Evolutionary conservation across 2,797 vertebrate species (phyloP), one percentile per base, ranked within the genome.

Genomic region (Lutjanus campechanus): DNA sequence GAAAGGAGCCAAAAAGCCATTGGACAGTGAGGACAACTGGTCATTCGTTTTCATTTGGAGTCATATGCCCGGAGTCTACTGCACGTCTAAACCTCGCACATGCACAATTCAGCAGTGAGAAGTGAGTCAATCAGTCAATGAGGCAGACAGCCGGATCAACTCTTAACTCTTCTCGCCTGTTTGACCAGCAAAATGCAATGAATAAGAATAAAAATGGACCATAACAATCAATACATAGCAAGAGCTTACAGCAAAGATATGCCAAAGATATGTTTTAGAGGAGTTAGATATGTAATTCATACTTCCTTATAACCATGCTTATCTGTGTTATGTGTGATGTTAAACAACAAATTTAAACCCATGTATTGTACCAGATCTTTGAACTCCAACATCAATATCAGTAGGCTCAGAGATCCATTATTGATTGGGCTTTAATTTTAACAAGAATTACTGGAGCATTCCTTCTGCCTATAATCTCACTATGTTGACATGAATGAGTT

Each of bases 41-140:
- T 71, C 50, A 56, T 62, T 67, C 20, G 59, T 73, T 84, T 77
- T 49, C 29, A 44, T 47, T 60, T 63, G 36, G 25, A 74, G 53
- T 80, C 66, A 69, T 61, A 50, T 44, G 78, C 70, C 75, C 3
- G 3, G 15, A 75, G 69, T 64, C 70, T 20, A 20, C 70, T 70
- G 15, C 58, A 78, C 17, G 43, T 60, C n/a, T 66, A 55, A 55
- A 55, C 41, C 47, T 83, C 10, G 1, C 66, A 76, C 68, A 61
- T 69, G 44, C 44, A 56, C 2, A 5, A 56, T 69, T 69, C 69
- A 79, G 25, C 44, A 70, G 47, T 60, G 36, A 58, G 36, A 63
- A 58, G 20, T 72, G 20, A 82, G 44, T 77, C 47, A 79, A 29
- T 82, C 74, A 60, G 46, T 65, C 47, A 47, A 2, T 77, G 64